phyloP scores from a whole-genome alignment of 2,797 vertebrate genomes.

The Onychomys leucogaster region DNA sequence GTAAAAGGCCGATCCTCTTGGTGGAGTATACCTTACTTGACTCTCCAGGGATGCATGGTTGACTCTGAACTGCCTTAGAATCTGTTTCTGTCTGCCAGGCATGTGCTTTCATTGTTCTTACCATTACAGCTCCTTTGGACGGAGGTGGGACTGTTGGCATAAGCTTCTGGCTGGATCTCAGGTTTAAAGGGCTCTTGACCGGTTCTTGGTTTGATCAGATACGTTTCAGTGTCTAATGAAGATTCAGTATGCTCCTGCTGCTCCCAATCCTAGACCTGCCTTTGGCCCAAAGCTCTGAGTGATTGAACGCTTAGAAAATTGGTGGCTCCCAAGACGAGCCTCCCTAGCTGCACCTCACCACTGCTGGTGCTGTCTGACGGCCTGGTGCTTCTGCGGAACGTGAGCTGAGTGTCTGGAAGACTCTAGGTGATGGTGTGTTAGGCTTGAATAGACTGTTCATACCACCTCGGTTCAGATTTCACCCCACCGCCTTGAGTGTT shows the following conservation, averaged over 20 bases:
- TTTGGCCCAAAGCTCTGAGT: not conserved
- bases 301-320: not conserved
- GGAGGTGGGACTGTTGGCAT: not conserved
- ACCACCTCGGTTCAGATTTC: constrained; percentile 49
- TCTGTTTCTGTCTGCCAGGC: not conserved
- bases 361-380: not conserved
- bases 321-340: not conserved
- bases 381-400: not conserved
- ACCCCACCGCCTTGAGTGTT: not conserved
- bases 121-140: not conserved
- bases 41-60: not conserved
- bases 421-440: not conserved
- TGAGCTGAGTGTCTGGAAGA: not conserved
- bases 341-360: not conserved
- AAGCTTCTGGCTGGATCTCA: constrained; percentile 35
- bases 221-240: not conserved
- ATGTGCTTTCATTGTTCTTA: not conserved
- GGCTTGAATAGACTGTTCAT: not conserved
- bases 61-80: not conserved
- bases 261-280: not conserved
- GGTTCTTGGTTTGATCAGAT: not conserved
- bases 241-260: not conserved
- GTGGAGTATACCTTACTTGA: not conserved
- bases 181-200: constrained; percentile 19
- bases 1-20: not conserved